Percentiles rank a stretch among this genome's conserved stretches.
These are phyloP conservation scores for Xenops minutus DNA, from an alignment of 2,797 vertebrate genomes.

Conservation along the genomic window DNA sequence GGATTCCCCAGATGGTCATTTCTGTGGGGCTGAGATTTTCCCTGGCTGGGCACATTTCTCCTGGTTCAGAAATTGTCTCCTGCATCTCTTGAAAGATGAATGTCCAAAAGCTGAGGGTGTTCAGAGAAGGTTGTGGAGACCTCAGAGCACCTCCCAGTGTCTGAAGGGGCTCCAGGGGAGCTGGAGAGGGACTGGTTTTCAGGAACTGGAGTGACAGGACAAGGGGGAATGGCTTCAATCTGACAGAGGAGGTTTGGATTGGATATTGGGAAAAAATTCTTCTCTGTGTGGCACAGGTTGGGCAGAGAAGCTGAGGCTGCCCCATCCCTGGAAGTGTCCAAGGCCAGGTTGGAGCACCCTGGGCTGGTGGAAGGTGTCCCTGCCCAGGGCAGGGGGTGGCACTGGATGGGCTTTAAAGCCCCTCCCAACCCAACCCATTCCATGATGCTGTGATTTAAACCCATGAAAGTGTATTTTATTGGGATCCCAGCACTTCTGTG, in stretches of 20 bases:
- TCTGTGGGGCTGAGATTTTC: neutral
- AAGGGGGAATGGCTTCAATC: neutral
- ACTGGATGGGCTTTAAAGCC: neutral
- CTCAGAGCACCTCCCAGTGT: neutral
- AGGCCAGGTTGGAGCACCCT: rapidly evolving
- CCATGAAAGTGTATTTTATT: neutral
- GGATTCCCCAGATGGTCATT: neutral
- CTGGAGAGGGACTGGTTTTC: neutral
- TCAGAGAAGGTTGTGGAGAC: neutral
- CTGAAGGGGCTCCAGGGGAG: neutral
- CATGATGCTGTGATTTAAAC: neutral
- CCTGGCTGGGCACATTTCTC: neutral
- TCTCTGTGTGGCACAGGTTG: neutral
- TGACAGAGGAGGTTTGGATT: neutral
- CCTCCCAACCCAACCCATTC: neutral
- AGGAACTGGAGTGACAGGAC: neutral
- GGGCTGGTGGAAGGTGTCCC: neutral
- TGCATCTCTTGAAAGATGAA: neutral
- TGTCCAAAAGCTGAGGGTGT: neutral
- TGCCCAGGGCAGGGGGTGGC: neutral
- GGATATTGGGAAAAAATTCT: neutral
- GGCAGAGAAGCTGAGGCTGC: neutral
- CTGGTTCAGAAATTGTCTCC: neutral
- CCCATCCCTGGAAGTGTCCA: neutral
- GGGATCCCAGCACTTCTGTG: neutral